Conservation (phyloP, 2,888 invertebrate species). For the Tetheella fluctuosa region DNA sequence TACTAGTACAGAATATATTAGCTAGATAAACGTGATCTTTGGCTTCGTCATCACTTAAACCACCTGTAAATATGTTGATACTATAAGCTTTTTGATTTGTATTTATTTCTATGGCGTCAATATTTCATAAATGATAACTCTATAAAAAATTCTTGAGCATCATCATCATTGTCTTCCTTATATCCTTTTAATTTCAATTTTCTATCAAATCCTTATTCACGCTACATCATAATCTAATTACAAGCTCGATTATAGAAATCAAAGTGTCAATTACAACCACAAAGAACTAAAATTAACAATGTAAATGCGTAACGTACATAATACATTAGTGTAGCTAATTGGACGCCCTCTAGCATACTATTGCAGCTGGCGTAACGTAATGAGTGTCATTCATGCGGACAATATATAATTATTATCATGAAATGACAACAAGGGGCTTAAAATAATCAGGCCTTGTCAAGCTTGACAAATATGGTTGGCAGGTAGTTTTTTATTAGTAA, state of each 20-base stretch:
- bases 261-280: conserved; percentile 2
- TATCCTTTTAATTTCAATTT: too few relatives aligned
- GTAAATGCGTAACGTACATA: conserved; percentile 17
- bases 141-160: too few relatives aligned
- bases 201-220: too few relatives aligned
- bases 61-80: too few relatives aligned
- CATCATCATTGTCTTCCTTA: too few relatives aligned
- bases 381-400: conserved; percentile 7
- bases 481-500: too few relatives aligned
- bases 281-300: conserved; percentile 17
- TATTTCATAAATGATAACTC: too few relatives aligned
- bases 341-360: conserved; percentile 15
- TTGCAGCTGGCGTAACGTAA: background rate
- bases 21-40: too few relatives aligned
- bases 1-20: too few relatives aligned
- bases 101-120: too few relatives aligned
- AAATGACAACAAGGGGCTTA: background rate
- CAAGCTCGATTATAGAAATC: background rate
- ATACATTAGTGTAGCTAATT: conserved; percentile 23
- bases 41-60: too few relatives aligned
- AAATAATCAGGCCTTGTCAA: background rate
- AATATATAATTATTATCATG: conserved; percentile 8
- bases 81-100: too few relatives aligned
- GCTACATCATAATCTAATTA: background rate
- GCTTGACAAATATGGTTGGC: background rate